These are phyloP conservation scores for Monopis laevigella DNA, from an alignment of 2,888 invertebrate genomes.

Conservation along the genomic window DNA sequence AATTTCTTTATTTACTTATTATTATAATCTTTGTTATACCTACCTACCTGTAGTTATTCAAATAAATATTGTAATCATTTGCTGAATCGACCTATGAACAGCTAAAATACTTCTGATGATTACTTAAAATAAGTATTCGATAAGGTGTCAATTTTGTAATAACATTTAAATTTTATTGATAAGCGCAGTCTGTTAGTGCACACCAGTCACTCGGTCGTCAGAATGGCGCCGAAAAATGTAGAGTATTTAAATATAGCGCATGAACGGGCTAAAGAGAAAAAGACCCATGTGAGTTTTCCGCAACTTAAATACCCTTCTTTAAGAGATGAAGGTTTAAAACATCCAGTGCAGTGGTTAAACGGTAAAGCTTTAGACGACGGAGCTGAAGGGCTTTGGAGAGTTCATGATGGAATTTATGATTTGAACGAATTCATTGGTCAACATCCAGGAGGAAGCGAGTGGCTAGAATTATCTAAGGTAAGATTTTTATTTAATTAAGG, in stretches of 20 bases:
- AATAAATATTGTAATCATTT: no score
- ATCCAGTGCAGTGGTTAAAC: conserved; percentile 67
- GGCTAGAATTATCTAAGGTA: conserved; percentile 76
- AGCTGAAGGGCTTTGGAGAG: conserved; percentile 80
- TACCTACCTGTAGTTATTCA: no score
- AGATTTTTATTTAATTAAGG: no score
- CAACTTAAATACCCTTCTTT: conserved; percentile 58
- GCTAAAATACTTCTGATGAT: no score
- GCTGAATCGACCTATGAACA: no score
- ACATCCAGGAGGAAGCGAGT: conserved; percentile 88
- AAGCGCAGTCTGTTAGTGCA: background rate
- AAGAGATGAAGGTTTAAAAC: conserved; percentile 39
- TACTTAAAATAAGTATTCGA: no score
- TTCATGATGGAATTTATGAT: conserved; percentile 84
- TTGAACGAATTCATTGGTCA: conserved; percentile 77
- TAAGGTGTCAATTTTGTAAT: no score
- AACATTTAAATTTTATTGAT: background rate
- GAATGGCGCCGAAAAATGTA: conserved; percentile 27
- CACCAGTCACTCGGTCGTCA: background rate
- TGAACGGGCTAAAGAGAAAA: conserved; percentile 33
- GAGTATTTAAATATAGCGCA: conserved; percentile 29
- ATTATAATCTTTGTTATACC: no score
- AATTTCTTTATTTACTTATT: no score
- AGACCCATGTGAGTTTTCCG: conserved; percentile 49
- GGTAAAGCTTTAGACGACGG: conserved; percentile 74